A percentile compares a stretch with the other conserved stretches of the same genome.
These are phyloP conservation scores for Brachyptera putata DNA, from an alignment of 2,888 invertebrate species.

Conservation along the genomic window DNA sequence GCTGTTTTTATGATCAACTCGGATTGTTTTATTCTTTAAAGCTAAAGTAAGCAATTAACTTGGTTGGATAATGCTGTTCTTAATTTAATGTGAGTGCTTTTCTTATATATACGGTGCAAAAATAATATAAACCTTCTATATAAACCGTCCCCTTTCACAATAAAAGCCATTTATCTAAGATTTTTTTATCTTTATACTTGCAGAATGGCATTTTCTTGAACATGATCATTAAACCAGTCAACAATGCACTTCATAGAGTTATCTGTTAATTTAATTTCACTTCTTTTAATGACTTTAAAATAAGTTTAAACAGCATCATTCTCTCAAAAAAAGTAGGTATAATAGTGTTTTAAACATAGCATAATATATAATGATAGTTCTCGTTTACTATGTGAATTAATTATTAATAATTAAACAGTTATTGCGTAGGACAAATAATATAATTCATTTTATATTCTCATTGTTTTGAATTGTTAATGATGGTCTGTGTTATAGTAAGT, in stretches of 20 bases:
- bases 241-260: background rate
- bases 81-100: slow-evolving; percentile 13
- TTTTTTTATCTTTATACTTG: background rate
- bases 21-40: slow-evolving; percentile 7
- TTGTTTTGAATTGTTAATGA: too few relatives aligned
- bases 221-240: background rate
- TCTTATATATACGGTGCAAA: background rate
- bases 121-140: slow-evolving; percentile 4
- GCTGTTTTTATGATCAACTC: slow-evolving; percentile 11
- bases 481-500: too few relatives aligned
- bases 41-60: slow-evolving; percentile 9
- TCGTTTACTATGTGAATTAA: too few relatives aligned
- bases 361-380: too few relatives aligned
- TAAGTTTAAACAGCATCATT: too few relatives aligned
- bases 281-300: too few relatives aligned
- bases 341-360: too few relatives aligned
- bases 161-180: background rate
- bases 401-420: too few relatives aligned
- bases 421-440: too few relatives aligned
- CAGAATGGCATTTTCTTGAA: background rate
- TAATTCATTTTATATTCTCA: too few relatives aligned
- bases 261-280: background rate
- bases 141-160: background rate
- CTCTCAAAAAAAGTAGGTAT: too few relatives aligned
- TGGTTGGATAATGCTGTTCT: slow-evolving; percentile 1